phyloP scores from a whole-genome alignment of 2,888 invertebrate genomes.

The Lithophane semibrunnea region DNA sequence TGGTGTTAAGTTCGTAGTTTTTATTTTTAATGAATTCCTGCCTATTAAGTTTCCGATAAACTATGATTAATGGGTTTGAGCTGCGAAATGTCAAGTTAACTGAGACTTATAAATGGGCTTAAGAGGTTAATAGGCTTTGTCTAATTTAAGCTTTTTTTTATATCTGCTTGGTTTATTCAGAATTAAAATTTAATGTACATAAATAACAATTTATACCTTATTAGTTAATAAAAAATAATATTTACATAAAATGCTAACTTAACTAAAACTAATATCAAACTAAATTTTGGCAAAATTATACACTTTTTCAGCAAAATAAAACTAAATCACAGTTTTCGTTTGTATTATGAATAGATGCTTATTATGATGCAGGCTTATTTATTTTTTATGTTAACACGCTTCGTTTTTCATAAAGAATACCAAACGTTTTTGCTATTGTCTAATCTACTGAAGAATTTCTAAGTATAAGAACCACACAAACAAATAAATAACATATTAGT shows the following conservation, averaged over 20 bases:
- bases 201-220: not conserved
- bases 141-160: not conserved
- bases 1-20: constrained; percentile 61
- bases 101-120: constrained; percentile 36
- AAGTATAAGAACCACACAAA: not conserved
- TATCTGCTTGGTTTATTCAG: too few relatives aligned
- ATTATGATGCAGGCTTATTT: not conserved
- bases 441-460: not conserved
- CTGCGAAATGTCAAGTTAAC: constrained; percentile 41
- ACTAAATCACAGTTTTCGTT: not conserved
- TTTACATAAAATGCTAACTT: not conserved
- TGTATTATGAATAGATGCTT: not conserved
- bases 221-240: not conserved
- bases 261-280: not conserved
- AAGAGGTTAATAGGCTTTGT: constrained; percentile 24
- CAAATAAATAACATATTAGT: not conserved
- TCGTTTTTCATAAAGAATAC: not conserved
- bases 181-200: not conserved
- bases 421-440: not conserved
- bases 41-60: constrained; percentile 58
- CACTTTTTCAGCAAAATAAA: not conserved
- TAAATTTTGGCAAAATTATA: not conserved
- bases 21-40: constrained; percentile 64
- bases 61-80: constrained; percentile 57
- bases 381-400: too few relatives aligned